phyloP scores from a whole-genome alignment of 1,140 invertebrate genomes.

The Brachionus rubens region DNA sequence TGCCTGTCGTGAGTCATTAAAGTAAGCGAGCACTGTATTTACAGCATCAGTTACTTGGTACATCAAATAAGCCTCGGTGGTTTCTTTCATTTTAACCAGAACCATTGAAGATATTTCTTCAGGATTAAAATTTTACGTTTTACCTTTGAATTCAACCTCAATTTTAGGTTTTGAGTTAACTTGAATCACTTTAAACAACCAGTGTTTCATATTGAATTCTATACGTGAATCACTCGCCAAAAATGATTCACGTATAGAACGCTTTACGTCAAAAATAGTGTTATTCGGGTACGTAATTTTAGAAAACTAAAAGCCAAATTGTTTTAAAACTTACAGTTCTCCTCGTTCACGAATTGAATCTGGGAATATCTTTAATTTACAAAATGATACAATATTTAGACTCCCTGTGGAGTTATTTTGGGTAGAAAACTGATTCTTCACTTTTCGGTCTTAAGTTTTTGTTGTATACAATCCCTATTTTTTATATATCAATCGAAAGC shows the following conservation, averaged over 20 bases:
- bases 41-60: slow-evolving; percentile 54
- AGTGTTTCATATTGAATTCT: slow-evolving; percentile 66
- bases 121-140: slow-evolving; percentile 82
- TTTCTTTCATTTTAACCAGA: slow-evolving; percentile 80
- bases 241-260: slow-evolving; percentile 72
- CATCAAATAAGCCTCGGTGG: slow-evolving; percentile 87
- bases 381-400: too few species aligned
- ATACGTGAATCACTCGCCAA: slow-evolving; percentile 73
- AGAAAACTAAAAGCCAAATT: too few species aligned
- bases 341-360: too few species aligned
- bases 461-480: too few species aligned
- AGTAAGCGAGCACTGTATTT: slow-evolving; percentile 59
- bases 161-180: slow-evolving; percentile 80
- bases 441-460: too few species aligned
- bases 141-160: slow-evolving; percentile 77
- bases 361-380: too few species aligned
- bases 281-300: slow-evolving; percentile 94
- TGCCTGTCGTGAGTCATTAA: slow-evolving; percentile 63
- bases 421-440: too few species aligned
- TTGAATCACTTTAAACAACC: slow-evolving; percentile 74
- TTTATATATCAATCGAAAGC: too few species aligned
- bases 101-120: slow-evolving; percentile 89
- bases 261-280: slow-evolving; percentile 86
- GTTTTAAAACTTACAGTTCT: too few species aligned
- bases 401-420: too few species aligned